Percentiles rank a stretch among this genome's conserved stretches.
Evolutionary conservation across 1,140 invertebrate genomes (phyloP).

Genomic region (Drosophila cardini): DNA sequence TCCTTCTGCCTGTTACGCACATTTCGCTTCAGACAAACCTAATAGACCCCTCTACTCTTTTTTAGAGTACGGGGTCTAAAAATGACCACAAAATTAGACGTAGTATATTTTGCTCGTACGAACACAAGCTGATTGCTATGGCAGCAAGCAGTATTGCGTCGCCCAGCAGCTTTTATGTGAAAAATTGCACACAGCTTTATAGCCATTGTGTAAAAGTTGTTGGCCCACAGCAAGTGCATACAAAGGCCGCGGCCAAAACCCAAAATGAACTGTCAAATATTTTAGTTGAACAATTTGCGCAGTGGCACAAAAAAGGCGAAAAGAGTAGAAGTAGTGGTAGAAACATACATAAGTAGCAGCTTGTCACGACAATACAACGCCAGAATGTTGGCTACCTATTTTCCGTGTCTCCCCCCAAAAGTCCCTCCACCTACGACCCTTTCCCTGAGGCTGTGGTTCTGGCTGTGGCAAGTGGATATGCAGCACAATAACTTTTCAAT

Average conservation of each 20-base stretch:
- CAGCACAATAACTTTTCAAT: constrained; percentile 82
- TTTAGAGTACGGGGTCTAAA: too few species aligned
- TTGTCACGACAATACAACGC: constrained; percentile 69
- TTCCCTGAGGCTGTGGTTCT: constrained; percentile 12
- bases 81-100: constrained; percentile 2
- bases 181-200: constrained; percentile 16
- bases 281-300: constrained; percentile 77
- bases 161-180: constrained; percentile 3
- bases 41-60: too few species aligned
- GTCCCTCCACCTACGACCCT: neutral
- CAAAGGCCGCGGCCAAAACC: constrained; percentile 63
- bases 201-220: constrained; percentile 21
- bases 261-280: constrained; percentile 82
- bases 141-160: neutral
- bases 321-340: neutral
- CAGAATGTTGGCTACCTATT: neutral
- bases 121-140: constrained; percentile 26
- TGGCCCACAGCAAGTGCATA: constrained; percentile 37
- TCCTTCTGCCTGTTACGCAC: too few species aligned
- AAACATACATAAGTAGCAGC: constrained; percentile 47
- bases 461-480: constrained; percentile 42
- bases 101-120: neutral
- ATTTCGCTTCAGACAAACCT: too few species aligned
- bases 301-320: constrained; percentile 58
- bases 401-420: neutral